Evolutionary conservation across 2,113 vertebrate species (phyloP).

Genomic region (Trinectes maculatus): DNA sequence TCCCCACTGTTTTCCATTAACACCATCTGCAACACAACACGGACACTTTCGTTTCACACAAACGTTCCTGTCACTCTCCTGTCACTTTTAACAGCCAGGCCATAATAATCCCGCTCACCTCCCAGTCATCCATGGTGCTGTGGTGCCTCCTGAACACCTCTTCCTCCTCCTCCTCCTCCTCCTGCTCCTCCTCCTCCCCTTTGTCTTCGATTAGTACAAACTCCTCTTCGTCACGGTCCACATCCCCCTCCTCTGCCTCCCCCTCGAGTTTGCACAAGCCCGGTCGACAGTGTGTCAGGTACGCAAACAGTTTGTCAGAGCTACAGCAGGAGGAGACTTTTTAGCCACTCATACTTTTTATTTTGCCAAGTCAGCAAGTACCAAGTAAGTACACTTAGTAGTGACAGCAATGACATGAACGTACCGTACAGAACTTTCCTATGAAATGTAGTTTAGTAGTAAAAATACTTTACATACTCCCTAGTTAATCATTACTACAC

Average conservation of each 20-base stretch:
- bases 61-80: not conserved
- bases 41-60: not conserved
- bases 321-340: constrained; percentile 54
- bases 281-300: constrained; percentile 60
- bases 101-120: constrained; percentile 68
- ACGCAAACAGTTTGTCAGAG: constrained; percentile 78
- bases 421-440: not conserved
- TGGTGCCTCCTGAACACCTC: constrained; percentile 58
- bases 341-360: too few relatives aligned
- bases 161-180: constrained; percentile 54
- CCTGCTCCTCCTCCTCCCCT: constrained; percentile 46
- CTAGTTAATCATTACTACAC: not conserved
- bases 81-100: not conserved
- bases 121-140: constrained; percentile 80
- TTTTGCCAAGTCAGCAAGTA: too few relatives aligned
- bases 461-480: not conserved
- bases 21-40: constrained; percentile 79
- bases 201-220: constrained; percentile 82
- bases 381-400: not conserved
- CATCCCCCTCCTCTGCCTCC: constrained; percentile 61
- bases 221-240: constrained; percentile 77
- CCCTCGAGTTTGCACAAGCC: constrained; percentile 75
- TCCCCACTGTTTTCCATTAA: constrained; percentile 77
- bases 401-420: not conserved
- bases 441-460: not conserved